These are phyloP conservation scores for Chaitophorus viminalis DNA, from an alignment of 2,888 invertebrate genomes.

Conservation along the genomic window DNA sequence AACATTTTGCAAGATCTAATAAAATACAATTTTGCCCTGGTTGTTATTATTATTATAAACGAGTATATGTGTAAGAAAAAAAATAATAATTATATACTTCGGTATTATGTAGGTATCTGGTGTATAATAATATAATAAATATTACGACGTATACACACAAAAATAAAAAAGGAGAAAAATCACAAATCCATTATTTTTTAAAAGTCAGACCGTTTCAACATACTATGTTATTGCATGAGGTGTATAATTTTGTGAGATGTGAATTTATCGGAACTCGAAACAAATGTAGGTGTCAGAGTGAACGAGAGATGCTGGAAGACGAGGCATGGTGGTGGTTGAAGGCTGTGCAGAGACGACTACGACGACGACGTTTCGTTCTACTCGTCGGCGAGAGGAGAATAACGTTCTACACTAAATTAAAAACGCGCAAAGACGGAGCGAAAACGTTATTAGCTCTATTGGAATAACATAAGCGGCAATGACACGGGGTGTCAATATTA, in stretches of 20 bases:
- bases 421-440: neutral
- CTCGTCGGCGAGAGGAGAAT: neutral
- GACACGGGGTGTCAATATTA: neutral
- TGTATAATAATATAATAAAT: neutral
- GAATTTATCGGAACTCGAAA: neutral
- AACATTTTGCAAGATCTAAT: neutral
- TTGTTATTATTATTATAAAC: neutral
- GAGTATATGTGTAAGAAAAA: neutral
- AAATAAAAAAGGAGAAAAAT: neutral
- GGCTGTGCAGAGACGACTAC: too few relatives aligned
- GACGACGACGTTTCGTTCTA: neutral
- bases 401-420: neutral
- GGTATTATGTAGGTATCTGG: neutral
- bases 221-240: too few relatives aligned
- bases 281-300: neutral
- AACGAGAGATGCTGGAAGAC: neutral
- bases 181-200: neutral
- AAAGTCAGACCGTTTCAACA: neutral
- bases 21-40: neutral
- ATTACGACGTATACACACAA: neutral
- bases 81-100: neutral
- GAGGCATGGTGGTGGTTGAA: too few relatives aligned
- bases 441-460: neutral
- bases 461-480: neutral
- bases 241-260: neutral